Evolutionary conservation across 2,797 vertebrate species (phyloP).

Genomic region (Gobionotothen gibberifrons): DNA sequence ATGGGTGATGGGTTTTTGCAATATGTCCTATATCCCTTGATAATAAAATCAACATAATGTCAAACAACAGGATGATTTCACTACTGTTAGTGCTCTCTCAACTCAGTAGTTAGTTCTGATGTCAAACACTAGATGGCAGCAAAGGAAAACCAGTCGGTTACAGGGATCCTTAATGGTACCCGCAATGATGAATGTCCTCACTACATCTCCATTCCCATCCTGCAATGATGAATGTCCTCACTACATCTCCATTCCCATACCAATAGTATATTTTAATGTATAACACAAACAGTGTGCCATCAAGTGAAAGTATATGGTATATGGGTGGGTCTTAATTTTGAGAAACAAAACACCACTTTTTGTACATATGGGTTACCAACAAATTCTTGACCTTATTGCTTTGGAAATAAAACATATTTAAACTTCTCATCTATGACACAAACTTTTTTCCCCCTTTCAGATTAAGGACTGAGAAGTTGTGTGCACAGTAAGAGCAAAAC

Average conservation of each 20-base stretch:
- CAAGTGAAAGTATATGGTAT: background rate
- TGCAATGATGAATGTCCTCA: conserved; percentile 1
- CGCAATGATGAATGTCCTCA: conserved; percentile 1
- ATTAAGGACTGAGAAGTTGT: background rate
- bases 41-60: conserved; percentile 10
- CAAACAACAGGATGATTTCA: background rate
- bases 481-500: background rate
- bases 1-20: background rate
- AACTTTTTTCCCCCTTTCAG: background rate
- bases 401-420: background rate
- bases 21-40: background rate
- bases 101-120: background rate
- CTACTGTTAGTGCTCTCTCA: background rate
- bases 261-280: background rate
- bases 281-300: background rate
- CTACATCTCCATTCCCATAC: background rate
- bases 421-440: no score
- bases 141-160: conserved; percentile 33
- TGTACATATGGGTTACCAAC: background rate
- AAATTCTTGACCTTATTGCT: background rate
- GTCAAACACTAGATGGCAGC: conserved; percentile 64
- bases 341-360: background rate
- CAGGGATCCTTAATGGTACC: background rate
- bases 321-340: background rate
- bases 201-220: background rate